These are phyloP conservation scores for Hephaestus fuliginosus DNA, from an alignment of 2,797 vertebrate species.

Conservation along the genomic window DNA sequence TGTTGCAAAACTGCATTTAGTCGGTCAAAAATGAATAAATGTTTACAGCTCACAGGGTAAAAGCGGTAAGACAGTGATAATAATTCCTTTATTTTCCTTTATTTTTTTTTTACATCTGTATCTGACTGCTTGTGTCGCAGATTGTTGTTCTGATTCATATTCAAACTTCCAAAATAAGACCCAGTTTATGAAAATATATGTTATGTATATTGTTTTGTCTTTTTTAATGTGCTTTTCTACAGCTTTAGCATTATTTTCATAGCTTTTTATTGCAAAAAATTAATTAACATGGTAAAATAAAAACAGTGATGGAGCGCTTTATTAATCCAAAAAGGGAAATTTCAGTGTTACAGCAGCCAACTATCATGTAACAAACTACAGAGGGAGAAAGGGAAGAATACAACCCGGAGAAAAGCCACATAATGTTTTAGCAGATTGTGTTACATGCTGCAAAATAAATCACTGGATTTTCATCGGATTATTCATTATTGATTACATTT, in stretches of 20 bases:
- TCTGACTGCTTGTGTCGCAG: neutral
- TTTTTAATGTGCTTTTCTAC: neutral
- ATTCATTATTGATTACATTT: neutral
- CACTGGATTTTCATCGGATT: neutral
- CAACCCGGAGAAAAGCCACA: neutral
- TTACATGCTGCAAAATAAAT: neutral
- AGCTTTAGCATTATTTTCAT: neutral
- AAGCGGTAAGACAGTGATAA: neutral
- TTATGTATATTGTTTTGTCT: neutral
- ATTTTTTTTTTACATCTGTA: neutral
- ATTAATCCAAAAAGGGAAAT: neutral
- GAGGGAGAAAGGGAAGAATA: neutral
- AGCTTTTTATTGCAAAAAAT: neutral
- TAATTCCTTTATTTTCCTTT: neutral
- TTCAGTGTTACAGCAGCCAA: neutral
- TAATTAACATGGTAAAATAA: neutral
- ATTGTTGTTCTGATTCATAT: neutral
- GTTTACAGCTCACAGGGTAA: neutral
- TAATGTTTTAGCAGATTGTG: neutral
- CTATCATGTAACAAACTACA: neutral
- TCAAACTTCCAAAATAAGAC: neutral
- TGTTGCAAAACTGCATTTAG: neutral
- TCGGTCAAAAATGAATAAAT: neutral
- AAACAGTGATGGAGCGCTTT: neutral
- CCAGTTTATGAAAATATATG: neutral